Percentiles rank a stretch among this genome's conserved stretches.
Evolutionary conservation across 1,140 invertebrate species (phyloP).

Genomic region (Cherax quadricarinatus): DNA sequence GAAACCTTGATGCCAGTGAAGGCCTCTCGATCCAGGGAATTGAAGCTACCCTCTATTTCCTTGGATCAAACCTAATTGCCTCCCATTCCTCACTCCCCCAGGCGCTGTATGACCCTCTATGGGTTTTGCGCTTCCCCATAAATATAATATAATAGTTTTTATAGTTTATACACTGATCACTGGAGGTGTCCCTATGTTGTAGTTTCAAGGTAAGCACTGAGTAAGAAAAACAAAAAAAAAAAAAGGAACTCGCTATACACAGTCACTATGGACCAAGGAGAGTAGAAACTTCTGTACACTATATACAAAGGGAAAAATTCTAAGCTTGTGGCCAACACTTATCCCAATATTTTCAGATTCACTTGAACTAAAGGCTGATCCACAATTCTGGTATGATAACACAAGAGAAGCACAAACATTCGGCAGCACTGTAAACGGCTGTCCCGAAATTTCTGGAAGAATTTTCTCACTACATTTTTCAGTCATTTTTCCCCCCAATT

Average conservation of each 20-base stretch:
- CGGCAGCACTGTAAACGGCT: background rate
- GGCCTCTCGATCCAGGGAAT: too few species aligned
- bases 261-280: constrained; percentile 65
- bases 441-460: background rate
- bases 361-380: constrained; percentile 36
- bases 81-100: too few species aligned
- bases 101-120: too few species aligned
- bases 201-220: constrained; percentile 41
- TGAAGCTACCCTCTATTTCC: too few species aligned
- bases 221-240: constrained; percentile 18
- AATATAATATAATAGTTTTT: background rate
- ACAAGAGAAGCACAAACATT: background rate
- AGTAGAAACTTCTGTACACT: constrained; percentile 70
- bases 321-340: constrained; percentile 30
- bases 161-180: constrained; percentile 43
- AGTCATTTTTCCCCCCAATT: background rate
- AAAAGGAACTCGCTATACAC: constrained; percentile 62
- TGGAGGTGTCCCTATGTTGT: constrained; percentile 19
- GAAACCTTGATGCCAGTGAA: too few species aligned
- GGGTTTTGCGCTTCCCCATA: too few species aligned
- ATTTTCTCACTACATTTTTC: background rate
- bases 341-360: constrained; percentile 25
- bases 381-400: background rate
- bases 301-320: constrained; percentile 46
- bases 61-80: too few species aligned